Percentiles rank a stretch among this genome's conserved stretches.
phyloP scores from a whole-genome alignment of 2,113 vertebrate species.

The Asarcornis scutulata region DNA sequence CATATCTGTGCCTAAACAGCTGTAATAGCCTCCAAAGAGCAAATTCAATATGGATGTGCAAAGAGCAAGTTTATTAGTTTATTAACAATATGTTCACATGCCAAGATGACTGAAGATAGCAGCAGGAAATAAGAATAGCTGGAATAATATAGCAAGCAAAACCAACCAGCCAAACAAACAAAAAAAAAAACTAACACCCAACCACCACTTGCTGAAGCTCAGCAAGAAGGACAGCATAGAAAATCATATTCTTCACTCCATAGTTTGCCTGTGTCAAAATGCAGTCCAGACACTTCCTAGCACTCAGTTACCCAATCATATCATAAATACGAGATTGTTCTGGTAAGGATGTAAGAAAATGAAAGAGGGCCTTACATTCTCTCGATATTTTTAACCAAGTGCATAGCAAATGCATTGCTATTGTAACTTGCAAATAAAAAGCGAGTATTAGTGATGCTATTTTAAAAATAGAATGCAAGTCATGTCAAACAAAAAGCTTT shows the following conservation, averaged over 20 bases:
- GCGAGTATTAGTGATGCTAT: not conserved
- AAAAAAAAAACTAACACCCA: too few relatives aligned
- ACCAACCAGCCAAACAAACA: too few relatives aligned
- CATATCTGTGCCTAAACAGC: not conserved
- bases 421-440: not conserved
- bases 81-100: not conserved
- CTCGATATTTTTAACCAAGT: not conserved
- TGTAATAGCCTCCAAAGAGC: not conserved
- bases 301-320: not conserved
- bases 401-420: not conserved
- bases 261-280: not conserved
- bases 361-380: not conserved
- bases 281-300: not conserved
- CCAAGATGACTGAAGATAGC: not conserved
- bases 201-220: not conserved
- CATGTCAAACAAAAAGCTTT: not conserved
- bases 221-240: not conserved
- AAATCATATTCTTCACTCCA: not conserved
- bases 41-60: not conserved
- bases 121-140: not conserved
- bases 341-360: not conserved
- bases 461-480: not conserved
- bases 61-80: not conserved
- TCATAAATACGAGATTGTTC: not conserved
- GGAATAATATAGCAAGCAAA: not conserved